Evolutionary conservation across 2,797 vertebrate genomes (phyloP).

Genomic region (Ctenopoma multispine): DNA sequence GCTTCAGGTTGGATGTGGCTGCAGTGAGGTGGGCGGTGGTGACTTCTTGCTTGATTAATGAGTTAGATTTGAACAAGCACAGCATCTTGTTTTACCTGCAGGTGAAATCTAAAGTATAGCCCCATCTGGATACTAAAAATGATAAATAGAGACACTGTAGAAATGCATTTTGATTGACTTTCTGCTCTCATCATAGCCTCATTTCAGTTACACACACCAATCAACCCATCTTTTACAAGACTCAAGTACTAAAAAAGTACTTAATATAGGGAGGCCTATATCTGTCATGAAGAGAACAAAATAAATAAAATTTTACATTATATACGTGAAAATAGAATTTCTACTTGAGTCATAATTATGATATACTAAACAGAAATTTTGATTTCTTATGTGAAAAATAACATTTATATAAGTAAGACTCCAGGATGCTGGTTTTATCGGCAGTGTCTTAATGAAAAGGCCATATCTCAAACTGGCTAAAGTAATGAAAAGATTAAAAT

Average conservation of each 20-base stretch:
- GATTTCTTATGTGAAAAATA: neutral
- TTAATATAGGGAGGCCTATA: neutral
- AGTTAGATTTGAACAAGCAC: constrained; percentile 29
- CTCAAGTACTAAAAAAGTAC: neutral
- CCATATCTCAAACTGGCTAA: too few relatives aligned
- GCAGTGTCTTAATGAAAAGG: too few relatives aligned
- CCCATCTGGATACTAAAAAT: neutral
- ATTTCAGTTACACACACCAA: neutral
- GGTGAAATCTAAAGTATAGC: constrained; percentile 1
- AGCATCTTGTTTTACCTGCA: neutral
- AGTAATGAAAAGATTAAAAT: too few relatives aligned
- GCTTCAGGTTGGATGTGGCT: neutral
- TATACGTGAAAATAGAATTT: neutral
- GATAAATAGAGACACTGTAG: neutral
- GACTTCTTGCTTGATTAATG: constrained; percentile 25
- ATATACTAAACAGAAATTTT: neutral
- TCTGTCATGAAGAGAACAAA: neutral
- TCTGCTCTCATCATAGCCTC: neutral
- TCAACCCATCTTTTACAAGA: neutral
- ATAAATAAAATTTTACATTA: neutral
- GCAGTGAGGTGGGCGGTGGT: neutral
- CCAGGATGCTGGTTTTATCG: too few relatives aligned
- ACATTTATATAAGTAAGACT: too few relatives aligned
- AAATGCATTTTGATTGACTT: constrained; percentile 12
- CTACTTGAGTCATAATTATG: neutral